Percentiles rank a stretch among this genome's conserved stretches.
These are phyloP conservation scores for Isurus oxyrinchus DNA, from an alignment of 2,113 vertebrate genomes.

Conservation along the genomic window DNA sequence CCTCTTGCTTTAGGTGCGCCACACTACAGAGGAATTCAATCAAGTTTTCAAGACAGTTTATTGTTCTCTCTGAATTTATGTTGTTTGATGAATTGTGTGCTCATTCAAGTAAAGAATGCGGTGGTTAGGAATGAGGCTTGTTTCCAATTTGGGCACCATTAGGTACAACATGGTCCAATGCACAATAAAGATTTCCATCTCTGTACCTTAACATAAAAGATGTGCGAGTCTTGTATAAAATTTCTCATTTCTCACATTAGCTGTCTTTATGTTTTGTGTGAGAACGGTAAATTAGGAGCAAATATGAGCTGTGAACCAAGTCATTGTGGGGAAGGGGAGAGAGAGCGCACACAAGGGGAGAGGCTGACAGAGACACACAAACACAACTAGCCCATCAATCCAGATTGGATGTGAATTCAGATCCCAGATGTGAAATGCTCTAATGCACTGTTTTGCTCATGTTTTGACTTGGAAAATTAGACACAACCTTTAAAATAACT, in stretches of 20 bases:
- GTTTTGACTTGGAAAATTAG: slow-evolving; percentile 5
- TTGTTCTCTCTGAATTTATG: neutral
- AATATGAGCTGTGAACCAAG: neutral
- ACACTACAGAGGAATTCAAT: neutral
- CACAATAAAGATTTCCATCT: neutral
- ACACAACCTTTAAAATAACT: neutral
- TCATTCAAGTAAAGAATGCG: neutral
- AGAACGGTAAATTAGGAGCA: neutral
- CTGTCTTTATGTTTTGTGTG: neutral
- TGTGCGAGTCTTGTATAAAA: too few species aligned
- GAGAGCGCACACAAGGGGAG: neutral
- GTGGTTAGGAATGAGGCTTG: neutral
- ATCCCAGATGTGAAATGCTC: neutral
- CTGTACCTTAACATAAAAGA: neutral
- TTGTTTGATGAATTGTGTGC: neutral
- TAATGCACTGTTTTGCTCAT: neutral
- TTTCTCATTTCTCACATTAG: neutral
- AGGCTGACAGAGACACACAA: neutral
- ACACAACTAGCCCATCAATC: neutral
- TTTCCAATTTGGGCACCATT: neutral
- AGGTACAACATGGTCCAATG: neutral
- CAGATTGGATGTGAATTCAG: neutral
- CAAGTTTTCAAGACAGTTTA: neutral
- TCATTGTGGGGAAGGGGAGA: neutral
- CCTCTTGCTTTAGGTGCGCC: neutral